A percentile compares a stretch with the other conserved stretches of the same genome.
Evolutionary conservation across 2,888 invertebrate genomes (phyloP).

Genomic region (Coenonympha glycerion): DNA sequence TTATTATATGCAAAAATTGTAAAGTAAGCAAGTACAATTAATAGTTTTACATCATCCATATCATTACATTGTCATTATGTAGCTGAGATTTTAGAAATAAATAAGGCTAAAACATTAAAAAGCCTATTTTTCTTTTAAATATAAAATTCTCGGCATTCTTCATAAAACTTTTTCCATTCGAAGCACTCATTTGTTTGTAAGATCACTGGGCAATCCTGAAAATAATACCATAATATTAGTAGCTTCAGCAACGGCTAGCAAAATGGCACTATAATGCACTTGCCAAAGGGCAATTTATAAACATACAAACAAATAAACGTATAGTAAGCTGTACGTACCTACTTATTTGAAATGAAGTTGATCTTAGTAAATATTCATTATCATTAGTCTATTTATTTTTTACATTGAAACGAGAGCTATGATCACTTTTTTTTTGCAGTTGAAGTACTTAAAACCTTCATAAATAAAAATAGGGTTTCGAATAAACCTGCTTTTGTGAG

Average conservation of each 20-base stretch:
- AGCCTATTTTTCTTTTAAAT: slow-evolving; percentile 23
- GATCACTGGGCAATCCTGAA: slow-evolving; percentile 52
- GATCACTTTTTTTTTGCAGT: no score
- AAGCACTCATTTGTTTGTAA: slow-evolving; percentile 39
- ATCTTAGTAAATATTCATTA: no score
- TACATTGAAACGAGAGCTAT: no score
- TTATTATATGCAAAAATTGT: slow-evolving; percentile 38
- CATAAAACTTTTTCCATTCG: slow-evolving; percentile 42
- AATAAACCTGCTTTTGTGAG: no score
- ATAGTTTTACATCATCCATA: slow-evolving; percentile 36
- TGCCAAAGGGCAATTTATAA: no score
- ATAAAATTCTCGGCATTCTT: slow-evolving; percentile 47
- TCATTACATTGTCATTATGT: slow-evolving; percentile 44
- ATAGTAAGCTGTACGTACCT: no score
- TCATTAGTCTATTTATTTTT: no score
- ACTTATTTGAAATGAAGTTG: no score
- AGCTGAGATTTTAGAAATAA: slow-evolving; percentile 50
- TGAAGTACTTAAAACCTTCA: no score
- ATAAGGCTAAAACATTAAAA: slow-evolving; percentile 36
- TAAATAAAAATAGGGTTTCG: no score
- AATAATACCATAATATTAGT: slow-evolving; percentile 19
- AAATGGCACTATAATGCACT: no score
- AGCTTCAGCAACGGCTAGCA: not conserved
- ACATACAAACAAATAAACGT: no score
- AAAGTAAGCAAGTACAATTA: slow-evolving; percentile 26